Conservation (phyloP, 2,113 vertebrate species). For the Mormyrus iriodes region DNA sequence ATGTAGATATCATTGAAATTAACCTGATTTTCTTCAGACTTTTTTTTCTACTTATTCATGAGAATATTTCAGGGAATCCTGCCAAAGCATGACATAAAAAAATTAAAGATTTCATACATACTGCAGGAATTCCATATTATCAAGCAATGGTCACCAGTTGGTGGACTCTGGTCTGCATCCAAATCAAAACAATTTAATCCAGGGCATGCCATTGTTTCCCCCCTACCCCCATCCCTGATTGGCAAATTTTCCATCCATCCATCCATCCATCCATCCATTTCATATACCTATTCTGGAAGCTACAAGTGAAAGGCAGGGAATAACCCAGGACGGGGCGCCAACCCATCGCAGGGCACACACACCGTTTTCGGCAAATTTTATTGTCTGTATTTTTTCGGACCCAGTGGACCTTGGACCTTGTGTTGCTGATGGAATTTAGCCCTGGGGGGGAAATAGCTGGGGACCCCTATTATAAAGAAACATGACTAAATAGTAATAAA, state of each 20-base stretch:
- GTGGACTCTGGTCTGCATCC: neutral
- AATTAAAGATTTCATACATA: neutral
- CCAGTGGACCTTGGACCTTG: neutral
- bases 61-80: neutral
- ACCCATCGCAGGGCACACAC: neutral
- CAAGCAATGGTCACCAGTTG: neutral
- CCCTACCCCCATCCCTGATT: neutral
- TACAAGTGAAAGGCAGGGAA: neutral
- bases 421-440: neutral
- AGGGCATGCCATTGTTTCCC: neutral
- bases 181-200: neutral
- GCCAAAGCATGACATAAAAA: neutral
- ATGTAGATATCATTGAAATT: neutral
- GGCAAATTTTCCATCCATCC: neutral
- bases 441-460: neutral
- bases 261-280: neutral
- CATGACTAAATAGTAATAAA: neutral
- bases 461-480: constrained; percentile 1
- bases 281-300: neutral
- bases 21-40: neutral
- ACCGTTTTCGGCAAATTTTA: neutral
- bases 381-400: neutral
- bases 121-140: neutral
- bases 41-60: neutral
- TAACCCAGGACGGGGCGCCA: neutral